phyloP scores from a whole-genome alignment of 2,113 vertebrate genomes.

The Phoxinus phoxinus region DNA sequence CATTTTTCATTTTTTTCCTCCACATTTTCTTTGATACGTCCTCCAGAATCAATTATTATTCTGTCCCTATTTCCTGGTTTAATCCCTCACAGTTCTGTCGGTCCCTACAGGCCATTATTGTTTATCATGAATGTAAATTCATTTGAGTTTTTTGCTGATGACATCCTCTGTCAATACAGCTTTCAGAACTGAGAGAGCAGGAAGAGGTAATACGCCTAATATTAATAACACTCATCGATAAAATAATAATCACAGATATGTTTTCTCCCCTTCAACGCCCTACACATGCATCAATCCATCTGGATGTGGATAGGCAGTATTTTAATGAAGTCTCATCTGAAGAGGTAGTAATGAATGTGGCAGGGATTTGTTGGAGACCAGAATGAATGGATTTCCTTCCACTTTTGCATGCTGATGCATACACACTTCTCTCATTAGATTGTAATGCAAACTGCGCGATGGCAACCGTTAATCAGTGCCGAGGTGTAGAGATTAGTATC shows the following conservation, averaged over 20 bases:
- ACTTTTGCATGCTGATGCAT: slow-evolving; percentile 62
- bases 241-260: slow-evolving; percentile 48
- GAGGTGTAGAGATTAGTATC: slow-evolving; percentile 70
- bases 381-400: slow-evolving; percentile 63
- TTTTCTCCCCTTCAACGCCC: slow-evolving; percentile 26
- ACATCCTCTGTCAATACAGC: slow-evolving; percentile 18
- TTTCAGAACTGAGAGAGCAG: background rate
- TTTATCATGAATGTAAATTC: slow-evolving; percentile 34
- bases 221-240: slow-evolving; percentile 40
- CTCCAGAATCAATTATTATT: background rate
- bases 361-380: slow-evolving; percentile 60
- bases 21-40: background rate
- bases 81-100: slow-evolving; percentile 11
- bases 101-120: slow-evolving; percentile 33
- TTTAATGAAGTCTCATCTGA: slow-evolving; percentile 69
- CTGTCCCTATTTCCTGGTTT: slow-evolving; percentile 15
- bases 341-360: slow-evolving; percentile 71
- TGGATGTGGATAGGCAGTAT: slow-evolving; percentile 59
- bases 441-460: slow-evolving; percentile 67
- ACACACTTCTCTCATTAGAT: slow-evolving; percentile 61
- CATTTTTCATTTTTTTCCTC: background rate
- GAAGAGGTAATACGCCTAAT: background rate
- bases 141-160: slow-evolving; percentile 7
- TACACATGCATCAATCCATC: slow-evolving; percentile 57
- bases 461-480: slow-evolving; percentile 71